These are phyloP conservation scores for Tryphoninae sp. DNA, from an alignment of 2,888 invertebrate species.

Conservation along the genomic window DNA sequence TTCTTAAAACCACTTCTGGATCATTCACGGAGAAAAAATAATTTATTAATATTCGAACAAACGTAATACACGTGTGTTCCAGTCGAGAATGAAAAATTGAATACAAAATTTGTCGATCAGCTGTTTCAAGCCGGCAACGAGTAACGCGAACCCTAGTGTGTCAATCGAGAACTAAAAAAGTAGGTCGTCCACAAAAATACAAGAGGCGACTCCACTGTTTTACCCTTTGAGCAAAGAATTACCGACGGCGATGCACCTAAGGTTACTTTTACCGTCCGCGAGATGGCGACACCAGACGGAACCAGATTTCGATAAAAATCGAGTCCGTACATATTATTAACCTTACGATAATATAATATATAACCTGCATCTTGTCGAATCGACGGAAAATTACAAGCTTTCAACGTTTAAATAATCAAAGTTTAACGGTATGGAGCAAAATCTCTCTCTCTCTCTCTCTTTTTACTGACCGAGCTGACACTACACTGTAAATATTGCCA, in stretches of 20 bases:
- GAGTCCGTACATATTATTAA: neutral
- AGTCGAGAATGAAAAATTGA: no score
- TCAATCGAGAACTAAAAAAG: neutral
- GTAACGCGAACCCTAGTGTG: neutral
- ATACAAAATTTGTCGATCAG: slow-evolving; percentile 1
- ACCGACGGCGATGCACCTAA: neutral
- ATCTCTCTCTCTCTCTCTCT: no score
- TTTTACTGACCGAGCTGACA: no score
- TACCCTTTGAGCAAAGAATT: neutral
- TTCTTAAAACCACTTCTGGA: no score
- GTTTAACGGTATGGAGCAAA: no score
- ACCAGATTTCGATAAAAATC: neutral
- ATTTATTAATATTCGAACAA: no score
- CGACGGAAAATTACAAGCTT: no score
- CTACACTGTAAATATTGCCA: no score
- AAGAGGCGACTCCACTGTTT: neutral
- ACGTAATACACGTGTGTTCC: no score
- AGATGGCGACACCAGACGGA: neutral
- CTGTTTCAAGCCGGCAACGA: slow-evolving; percentile 24
- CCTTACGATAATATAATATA: neutral
- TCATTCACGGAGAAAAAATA: no score
- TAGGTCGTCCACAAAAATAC: neutral
- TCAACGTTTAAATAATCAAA: no score
- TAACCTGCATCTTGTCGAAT: neutral
- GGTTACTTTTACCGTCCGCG: neutral